Conservation (phyloP, 1,140 invertebrate species). For the Oreohelix idahoensis region DNA sequence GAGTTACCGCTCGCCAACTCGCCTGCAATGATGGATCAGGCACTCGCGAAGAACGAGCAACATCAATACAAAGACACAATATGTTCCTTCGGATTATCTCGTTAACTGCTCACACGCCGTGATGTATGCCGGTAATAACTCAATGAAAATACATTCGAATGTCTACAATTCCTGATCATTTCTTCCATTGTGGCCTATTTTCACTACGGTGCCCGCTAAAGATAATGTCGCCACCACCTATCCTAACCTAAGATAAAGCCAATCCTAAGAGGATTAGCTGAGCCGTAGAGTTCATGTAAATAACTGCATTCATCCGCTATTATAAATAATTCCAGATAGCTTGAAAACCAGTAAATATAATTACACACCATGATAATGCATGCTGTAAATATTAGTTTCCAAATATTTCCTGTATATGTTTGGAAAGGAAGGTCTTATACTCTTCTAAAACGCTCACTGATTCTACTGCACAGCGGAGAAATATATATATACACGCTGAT, state of each 20-base stretch:
- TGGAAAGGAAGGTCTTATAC: too few species aligned
- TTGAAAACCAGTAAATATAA: neutral
- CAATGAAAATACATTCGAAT: neutral
- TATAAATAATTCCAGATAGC: neutral
- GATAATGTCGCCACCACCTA: constrained; percentile 36
- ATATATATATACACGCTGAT: constrained; percentile 38
- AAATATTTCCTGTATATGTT: too few species aligned
- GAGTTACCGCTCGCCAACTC: constrained; percentile 5
- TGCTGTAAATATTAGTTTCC: too few species aligned
- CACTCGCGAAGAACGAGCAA: neutral
- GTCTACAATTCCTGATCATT: neutral
- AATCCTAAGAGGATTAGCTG: constrained; percentile 45
- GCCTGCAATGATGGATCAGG: constrained; percentile 16
- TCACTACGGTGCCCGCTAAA: constrained; percentile 26
- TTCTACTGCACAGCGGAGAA: constrained; percentile 12
- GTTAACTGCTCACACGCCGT: neutral
- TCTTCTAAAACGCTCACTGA: too few species aligned
- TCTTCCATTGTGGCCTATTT: constrained; percentile 29
- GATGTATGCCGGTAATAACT: neutral
- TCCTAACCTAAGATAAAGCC: constrained; percentile 42
- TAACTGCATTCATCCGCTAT: constrained; percentile 27
- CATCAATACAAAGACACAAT: constrained; percentile 24
- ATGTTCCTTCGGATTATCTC: constrained; percentile 29
- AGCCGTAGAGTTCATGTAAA: constrained; percentile 38
- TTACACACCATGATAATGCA: neutral